Base-by-base conservation (phyloP, 2,113 vertebrate genomes). In the Romanogobio albipinnatus region DNA sequence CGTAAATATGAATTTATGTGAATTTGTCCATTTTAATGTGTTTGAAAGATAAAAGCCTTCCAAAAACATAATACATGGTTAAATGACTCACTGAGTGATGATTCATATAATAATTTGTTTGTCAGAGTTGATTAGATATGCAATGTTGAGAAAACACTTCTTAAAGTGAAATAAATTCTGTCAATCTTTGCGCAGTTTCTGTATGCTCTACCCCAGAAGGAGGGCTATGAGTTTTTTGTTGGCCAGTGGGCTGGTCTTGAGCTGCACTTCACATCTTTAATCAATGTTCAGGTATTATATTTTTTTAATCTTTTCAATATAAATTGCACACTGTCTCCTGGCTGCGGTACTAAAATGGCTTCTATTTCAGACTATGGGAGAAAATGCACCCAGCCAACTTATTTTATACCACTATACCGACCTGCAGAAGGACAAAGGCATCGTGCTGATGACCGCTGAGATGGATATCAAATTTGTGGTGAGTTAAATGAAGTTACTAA, bases 201-300 rank as follows among this genome's bases (percentile, higher is more conserved):
- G 0, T 99, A 96, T 83, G 96, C 96, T 19, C 85, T 99, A 87
- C 98, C 98, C 82, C 96, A 96, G 92, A 92, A 94, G 84, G 96
- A 98, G 88, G 98, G 98, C 2, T 99, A 99, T 13, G 97, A 99
- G 91, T 99, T 99, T 91, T 98, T 97, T 24, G 90, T 99, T 84
- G 97, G 97, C 82, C 97, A 98, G 66, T 99, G 98, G 98, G 94
- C 96, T 24, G 93, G 94, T 84, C 86, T 94, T 49, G 93, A 98
- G 89, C 93, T 99, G 39, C 98, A 99, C 88, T 99, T 99, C 90
- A 98, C 97, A 85, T 97, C 98, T 13, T 94, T 99, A 76, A 98
- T 98, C 90, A 99, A 99, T 19, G 87, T 99, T 87, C 97, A 99
- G 97, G 98, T 99, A 90, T 75, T 29, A 22, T 14, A 26, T 66